These are phyloP conservation scores for Cyanocitta stelleri DNA, from an alignment of 2,113 vertebrate genomes.

Conservation along the genomic window DNA sequence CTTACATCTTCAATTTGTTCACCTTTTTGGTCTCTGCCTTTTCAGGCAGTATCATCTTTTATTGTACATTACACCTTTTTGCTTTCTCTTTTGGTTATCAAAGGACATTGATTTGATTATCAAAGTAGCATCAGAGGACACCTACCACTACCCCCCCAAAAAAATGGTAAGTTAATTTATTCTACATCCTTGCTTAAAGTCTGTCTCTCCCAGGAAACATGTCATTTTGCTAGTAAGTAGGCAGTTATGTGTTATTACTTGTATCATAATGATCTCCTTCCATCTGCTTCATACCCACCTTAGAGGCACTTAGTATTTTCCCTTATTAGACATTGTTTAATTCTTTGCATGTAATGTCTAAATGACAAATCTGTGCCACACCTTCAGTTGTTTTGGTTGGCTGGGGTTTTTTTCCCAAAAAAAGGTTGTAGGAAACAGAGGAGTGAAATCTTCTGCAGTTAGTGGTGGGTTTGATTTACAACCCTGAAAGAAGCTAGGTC, in stretches of 20 bases:
- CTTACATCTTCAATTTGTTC: neutral
- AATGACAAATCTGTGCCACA: neutral
- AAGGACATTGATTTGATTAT: neutral
- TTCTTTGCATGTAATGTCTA: neutral
- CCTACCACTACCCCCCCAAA: accelerated
- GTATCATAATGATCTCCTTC: neutral
- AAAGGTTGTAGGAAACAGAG: neutral
- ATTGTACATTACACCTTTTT: neutral
- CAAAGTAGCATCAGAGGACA: neutral
- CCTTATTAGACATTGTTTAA: neutral
- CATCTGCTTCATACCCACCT: neutral
- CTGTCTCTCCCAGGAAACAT: neutral
- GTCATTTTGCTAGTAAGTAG: neutral
- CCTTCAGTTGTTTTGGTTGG: neutral
- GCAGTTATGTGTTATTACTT: neutral
- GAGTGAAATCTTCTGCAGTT: no score
- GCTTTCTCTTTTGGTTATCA: neutral
- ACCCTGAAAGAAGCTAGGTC: no score
- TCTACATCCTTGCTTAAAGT: neutral
- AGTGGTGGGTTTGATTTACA: no score
- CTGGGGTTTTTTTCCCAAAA: accelerated
- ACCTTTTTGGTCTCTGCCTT: neutral
- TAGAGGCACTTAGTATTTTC: neutral
- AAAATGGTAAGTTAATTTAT: neutral
- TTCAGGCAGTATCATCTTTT: neutral